Percentiles rank a stretch among this genome's conserved stretches.
phyloP scores from a whole-genome alignment of 37 sponge, comb jelly and placozoan genomes.

The Spongia lamella region DNA sequence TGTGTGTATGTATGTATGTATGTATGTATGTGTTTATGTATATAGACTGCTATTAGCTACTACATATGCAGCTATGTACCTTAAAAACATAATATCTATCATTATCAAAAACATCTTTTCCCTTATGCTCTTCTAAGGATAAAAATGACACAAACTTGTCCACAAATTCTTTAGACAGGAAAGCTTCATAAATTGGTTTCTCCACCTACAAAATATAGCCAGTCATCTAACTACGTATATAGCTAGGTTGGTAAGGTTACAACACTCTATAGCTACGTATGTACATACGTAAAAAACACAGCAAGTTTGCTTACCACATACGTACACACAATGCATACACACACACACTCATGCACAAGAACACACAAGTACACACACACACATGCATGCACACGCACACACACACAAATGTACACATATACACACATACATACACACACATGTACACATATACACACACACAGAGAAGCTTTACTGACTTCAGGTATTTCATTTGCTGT shows the following conservation, averaged over 20 bases:
- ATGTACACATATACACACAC: constrained; percentile 1
- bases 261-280: no score
- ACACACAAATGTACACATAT: background rate
- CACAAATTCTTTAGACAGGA: constrained; percentile 65
- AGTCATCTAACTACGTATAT: no score
- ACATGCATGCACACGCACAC: no score
- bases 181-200: constrained; percentile 50
- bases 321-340: constrained; percentile 1
- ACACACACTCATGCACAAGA: no score
- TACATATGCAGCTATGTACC: no score
- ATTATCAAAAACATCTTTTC: constrained; percentile 46
- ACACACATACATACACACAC: constrained; percentile 21
- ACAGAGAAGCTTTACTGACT: background rate
- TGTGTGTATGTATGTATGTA: no score
- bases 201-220: constrained; percentile 40
- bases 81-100: constrained; percentile 41
- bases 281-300: no score
- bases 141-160: constrained; percentile 63
- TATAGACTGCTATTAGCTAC: no score
- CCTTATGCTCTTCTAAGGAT: constrained; percentile 81
- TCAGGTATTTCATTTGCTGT: constrained; percentile 34
- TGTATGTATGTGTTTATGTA: no score
- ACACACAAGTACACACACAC: background rate
- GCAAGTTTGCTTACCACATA: background rate
- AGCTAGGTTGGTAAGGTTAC: no score